Conservation (phyloP, 35 echinoderm and acorn worm genomes). For the Ophioderma brevispina region DNA sequence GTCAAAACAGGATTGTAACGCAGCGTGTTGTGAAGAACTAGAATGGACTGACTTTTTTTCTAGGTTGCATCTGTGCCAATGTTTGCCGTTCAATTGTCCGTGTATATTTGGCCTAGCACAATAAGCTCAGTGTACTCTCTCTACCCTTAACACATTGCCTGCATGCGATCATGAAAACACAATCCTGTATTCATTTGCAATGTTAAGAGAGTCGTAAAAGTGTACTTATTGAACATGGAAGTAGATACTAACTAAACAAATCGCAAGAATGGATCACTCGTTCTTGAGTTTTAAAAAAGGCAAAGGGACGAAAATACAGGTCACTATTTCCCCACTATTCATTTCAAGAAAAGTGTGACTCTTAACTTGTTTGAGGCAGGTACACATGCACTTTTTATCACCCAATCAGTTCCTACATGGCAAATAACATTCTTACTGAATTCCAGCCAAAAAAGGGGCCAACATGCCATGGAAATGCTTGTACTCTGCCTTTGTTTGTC, state of each 20-base stretch:
- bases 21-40: too few relatives aligned
- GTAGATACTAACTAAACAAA: background rate
- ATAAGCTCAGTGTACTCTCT: too few relatives aligned
- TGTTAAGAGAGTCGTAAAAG: too few relatives aligned
- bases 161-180: too few relatives aligned
- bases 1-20: too few relatives aligned
- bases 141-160: too few relatives aligned
- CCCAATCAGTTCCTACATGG: background rate
- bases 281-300: background rate
- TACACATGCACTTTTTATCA: background rate
- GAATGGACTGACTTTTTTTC: too few relatives aligned
- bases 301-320: background rate
- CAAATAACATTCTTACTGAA: background rate
- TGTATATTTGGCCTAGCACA: too few relatives aligned
- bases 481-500: background rate
- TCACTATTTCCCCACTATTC: background rate
- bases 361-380: background rate
- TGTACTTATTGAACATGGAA: too few relatives aligned
- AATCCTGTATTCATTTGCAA: too few relatives aligned
- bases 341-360: background rate
- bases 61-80: too few relatives aligned
- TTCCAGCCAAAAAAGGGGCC: background rate
- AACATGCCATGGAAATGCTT: background rate
- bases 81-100: too few relatives aligned
- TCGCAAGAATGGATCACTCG: background rate